Evolutionary conservation across 2,113 vertebrate genomes (phyloP).

Genomic region (Dissostichus mawsoni): DNA sequence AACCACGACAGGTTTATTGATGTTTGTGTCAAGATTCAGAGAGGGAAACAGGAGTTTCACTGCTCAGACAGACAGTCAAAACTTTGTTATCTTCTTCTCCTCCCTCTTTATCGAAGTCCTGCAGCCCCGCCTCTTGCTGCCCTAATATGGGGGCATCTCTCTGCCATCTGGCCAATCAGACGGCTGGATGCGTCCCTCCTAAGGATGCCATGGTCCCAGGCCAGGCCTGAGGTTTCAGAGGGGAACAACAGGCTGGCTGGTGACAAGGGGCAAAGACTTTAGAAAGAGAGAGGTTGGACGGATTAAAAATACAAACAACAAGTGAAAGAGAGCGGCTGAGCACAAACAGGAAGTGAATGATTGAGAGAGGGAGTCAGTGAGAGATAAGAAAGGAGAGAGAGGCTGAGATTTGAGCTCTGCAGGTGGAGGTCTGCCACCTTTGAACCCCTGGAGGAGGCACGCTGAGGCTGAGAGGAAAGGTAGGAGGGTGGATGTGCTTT

Average conservation of each 20-base stretch:
- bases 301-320: conserved; percentile 8
- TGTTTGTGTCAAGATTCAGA: conserved; percentile 2
- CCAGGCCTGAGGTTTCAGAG: conserved; percentile 74
- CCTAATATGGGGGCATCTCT: conserved; percentile 81
- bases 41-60: background rate
- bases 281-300: conserved; percentile 27
- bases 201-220: conserved; percentile 67
- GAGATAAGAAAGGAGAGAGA: conserved; percentile 18
- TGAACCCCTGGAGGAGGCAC: conserved; percentile 39
- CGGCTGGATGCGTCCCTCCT: conserved; percentile 49
- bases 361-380: conserved; percentile 27
- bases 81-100: conserved; percentile 63
- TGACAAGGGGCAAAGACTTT: conserved; percentile 51
- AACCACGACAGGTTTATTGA: background rate
- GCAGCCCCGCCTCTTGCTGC: conserved; percentile 51
- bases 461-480: conserved; percentile 56
- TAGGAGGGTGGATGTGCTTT: conserved; percentile 55
- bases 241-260: conserved; percentile 73
- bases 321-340: conserved; percentile 40
- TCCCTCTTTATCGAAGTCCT: conserved; percentile 34
- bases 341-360: conserved; percentile 27
- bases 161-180: conserved; percentile 74
- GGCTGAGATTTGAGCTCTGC: conserved; percentile 29
- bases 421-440: conserved; percentile 60
- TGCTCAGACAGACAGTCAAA: conserved; percentile 26